phyloP scores from a whole-genome alignment of 2,888 invertebrate genomes.

The Clanis bilineata region DNA sequence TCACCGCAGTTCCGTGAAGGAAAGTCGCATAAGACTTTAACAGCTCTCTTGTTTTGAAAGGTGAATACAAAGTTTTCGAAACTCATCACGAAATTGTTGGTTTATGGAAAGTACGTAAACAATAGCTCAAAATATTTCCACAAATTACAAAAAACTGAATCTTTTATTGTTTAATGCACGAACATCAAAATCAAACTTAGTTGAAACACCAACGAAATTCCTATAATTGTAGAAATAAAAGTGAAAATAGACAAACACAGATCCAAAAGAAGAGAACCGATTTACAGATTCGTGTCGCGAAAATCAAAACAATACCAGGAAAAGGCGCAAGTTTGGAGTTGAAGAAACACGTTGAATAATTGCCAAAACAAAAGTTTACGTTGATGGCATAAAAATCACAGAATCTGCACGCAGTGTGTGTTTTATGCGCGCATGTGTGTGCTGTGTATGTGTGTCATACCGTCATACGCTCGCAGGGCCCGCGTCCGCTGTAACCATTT shows the following conservation, averaged over 20 bases:
- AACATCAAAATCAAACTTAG: not conserved
- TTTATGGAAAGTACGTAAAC: not conserved
- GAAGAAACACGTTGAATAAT: slow-evolving; percentile 2
- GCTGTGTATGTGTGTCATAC: not conserved
- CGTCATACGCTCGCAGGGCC: not conserved
- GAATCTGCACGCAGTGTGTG: not conserved
- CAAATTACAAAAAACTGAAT: no score
- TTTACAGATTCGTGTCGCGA: slow-evolving; percentile 5
- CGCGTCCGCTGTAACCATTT: not conserved
- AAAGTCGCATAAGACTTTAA: slow-evolving; percentile 7
- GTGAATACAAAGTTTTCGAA: not conserved
- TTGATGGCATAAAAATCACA: slow-evolving; percentile 6
- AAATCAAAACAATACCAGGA: slow-evolving; percentile 6
- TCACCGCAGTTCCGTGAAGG: not conserved
- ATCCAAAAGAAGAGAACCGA: not conserved
- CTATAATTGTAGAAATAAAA: no score
- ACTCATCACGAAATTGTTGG: not conserved
- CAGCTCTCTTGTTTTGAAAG: not conserved
- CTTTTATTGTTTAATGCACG: not conserved
- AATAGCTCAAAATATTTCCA: not conserved
- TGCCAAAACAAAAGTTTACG: slow-evolving; percentile 10
- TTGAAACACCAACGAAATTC: not conserved
- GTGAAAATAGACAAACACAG: not conserved
- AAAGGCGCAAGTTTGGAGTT: not conserved
- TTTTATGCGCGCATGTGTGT: not conserved